Base-by-base conservation (phyloP, 2,113 vertebrate genomes). In the Melanerpes aurifrons region DNA sequence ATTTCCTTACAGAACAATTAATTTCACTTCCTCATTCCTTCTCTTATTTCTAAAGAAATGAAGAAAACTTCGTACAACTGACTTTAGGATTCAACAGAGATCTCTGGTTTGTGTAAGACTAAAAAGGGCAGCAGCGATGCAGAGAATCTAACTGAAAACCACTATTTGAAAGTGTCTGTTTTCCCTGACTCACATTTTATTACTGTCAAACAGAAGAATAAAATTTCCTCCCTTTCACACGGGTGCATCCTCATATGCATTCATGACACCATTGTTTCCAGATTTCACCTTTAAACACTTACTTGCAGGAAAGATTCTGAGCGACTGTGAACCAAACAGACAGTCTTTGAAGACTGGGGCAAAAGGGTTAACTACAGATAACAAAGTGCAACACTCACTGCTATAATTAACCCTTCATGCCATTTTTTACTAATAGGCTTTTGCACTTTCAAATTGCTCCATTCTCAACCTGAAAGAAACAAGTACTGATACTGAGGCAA, bases 351-450 rank as follows among this genome's bases (percentile, higher is more conserved):
- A 89, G 62, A 82, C 78, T 70, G 48, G 87, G 93, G 95, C 88
- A 94, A 89, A 96, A 93, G 92, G 95, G 91, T 93, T 95, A 96
- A 96, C 89, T 83, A 90, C 82, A 93, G 77, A 96, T 97, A 92
- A 96, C 93, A 94, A 96, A 96, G 94, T 90, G 92, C 94, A 96
- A 94, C 86, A 2, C 1, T 87, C 74, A 82, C 59, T 63, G 72
- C 95, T 93, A 94, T 96, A 97, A 96, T 87, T 96, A 97, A 97
- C 95, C 85, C 94, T 94, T 91, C 87, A 82, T 94, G 93, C 90
- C 96, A 96, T 95, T 95, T 94, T 94, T 93, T 94, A 92, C 93
- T 96, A 96, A 96, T 95, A 95, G 92, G 90, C 85, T 97, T 95
- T 95, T 93, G 95, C 93, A 89, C 92, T 95, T 95, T 96, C 93